Percentiles rank a stretch among this genome's conserved stretches.
Evolutionary conservation across 2,888 invertebrate species (phyloP).

Genomic region (Eucera pruinosa): DNA sequence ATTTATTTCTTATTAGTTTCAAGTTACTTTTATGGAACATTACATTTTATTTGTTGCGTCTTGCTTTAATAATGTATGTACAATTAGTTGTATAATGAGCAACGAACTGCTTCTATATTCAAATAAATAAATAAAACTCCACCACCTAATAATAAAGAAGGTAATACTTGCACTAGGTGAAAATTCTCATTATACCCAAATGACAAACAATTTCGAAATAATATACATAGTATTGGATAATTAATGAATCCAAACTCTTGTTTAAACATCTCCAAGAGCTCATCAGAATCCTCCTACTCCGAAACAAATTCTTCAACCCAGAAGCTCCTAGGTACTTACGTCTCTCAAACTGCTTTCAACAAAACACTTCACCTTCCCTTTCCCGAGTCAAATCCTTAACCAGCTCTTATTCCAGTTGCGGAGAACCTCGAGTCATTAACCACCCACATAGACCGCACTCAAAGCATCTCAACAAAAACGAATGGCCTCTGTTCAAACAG

Average conservation of each 20-base stretch:
- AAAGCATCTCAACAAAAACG: not conserved
- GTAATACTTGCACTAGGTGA: too few species aligned
- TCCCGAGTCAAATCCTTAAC: not conserved
- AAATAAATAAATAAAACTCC: too few species aligned
- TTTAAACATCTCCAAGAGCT: not conserved
- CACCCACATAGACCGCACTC: not conserved
- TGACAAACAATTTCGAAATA: too few species aligned
- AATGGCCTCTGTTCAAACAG: not conserved
- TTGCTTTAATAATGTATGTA: too few species aligned
- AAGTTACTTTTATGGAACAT: too few species aligned
- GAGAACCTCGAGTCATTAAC: slow-evolving; percentile 3
- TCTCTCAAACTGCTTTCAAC: slow-evolving; percentile 10
- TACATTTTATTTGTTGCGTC: too few species aligned
- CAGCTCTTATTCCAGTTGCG: not conserved
- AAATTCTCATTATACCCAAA: too few species aligned
- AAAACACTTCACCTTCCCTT: slow-evolving; percentile 8
- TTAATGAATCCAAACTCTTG: not conserved
- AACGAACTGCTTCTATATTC: too few species aligned
- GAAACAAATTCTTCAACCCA: not conserved
- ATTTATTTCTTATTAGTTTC: too few species aligned
- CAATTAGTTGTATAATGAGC: too few species aligned
- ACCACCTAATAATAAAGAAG: too few species aligned
- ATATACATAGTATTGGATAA: too few species aligned
- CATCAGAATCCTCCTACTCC: not conserved
- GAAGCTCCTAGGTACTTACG: not conserved